phyloP scores from a whole-genome alignment of 2,797 vertebrate genomes.

The Sphaeramia orbicularis region DNA sequence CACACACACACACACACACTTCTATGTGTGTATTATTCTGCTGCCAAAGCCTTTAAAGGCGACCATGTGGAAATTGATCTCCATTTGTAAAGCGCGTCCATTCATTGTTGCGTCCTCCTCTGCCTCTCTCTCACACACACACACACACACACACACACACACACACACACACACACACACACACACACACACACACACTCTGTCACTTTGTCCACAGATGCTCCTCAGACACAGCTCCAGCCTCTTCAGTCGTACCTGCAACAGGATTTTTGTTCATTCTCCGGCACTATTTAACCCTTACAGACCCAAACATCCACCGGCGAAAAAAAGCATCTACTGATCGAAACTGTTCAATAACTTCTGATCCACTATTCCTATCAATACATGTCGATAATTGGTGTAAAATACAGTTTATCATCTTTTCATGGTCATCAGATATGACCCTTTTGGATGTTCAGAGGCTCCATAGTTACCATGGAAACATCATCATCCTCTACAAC shows the following conservation, averaged over 20 bases:
- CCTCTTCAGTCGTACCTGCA: slow-evolving; percentile 73
- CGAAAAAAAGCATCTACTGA: too few relatives aligned
- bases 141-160: slow-evolving; percentile 1
- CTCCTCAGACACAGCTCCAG: slow-evolving; percentile 59
- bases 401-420: too few relatives aligned
- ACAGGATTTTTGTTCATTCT: slow-evolving; percentile 74
- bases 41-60: slow-evolving; percentile 78
- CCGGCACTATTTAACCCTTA: too few relatives aligned
- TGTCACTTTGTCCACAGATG: slow-evolving; percentile 69
- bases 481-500: too few relatives aligned
- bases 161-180: slow-evolving; percentile 41
- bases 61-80: slow-evolving; percentile 78
- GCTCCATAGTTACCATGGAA: too few relatives aligned
- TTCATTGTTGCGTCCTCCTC: slow-evolving; percentile 76
- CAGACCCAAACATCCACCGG: too few relatives aligned
- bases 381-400: too few relatives aligned
- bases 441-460: too few relatives aligned
- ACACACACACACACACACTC: slow-evolving; percentile 18
- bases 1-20: slow-evolving; percentile 8
- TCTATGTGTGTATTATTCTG: slow-evolving; percentile 53
- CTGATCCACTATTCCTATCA: too few relatives aligned
- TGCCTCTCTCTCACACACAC: slow-evolving; percentile 11
- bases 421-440: too few relatives aligned
- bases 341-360: too few relatives aligned
- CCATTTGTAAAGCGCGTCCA: slow-evolving; percentile 77